Percentiles rank a stretch among this genome's conserved stretches.
These are phyloP conservation scores for Cheilosia variabilis DNA, from an alignment of 2,888 invertebrate genomes.

Conservation along the genomic window DNA sequence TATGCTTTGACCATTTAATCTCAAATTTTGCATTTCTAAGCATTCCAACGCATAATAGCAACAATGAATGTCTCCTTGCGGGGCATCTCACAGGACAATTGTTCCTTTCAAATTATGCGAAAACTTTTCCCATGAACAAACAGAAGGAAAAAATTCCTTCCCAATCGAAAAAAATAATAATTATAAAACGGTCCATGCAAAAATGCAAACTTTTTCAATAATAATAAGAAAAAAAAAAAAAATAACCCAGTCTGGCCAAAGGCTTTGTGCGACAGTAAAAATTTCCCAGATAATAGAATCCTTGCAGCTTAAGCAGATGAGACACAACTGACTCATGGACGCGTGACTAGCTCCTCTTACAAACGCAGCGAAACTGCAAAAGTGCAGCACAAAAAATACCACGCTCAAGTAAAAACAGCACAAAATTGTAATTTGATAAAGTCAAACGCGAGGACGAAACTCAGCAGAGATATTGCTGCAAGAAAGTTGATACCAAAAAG, in stretches of 20 bases:
- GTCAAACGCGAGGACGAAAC: conserved; percentile 31
- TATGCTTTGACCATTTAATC: too few species aligned
- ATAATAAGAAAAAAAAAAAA: conserved; percentile 43
- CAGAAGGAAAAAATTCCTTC: neutral
- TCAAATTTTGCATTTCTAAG: too few species aligned
- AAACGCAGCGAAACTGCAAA: conserved; percentile 17
- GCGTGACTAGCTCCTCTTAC: neutral
- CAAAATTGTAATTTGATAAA: conserved; percentile 66
- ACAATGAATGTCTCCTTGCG: too few species aligned
- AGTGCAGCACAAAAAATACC: conserved; percentile 29
- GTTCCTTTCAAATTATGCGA: conserved; percentile 31
- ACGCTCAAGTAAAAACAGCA: conserved; percentile 33
- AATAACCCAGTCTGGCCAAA: conserved; percentile 15
- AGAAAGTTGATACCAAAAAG: conserved; percentile 41
- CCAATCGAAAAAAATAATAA: conserved; percentile 20
- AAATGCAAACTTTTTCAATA: conserved; percentile 60
- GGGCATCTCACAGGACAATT: conserved; percentile 23
- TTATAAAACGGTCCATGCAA: conserved; percentile 9
- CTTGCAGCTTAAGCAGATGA: conserved; percentile 59
- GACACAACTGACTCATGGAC: conserved; percentile 40
- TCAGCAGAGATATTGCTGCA: conserved; percentile 30
- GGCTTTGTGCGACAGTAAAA: conserved; percentile 43
- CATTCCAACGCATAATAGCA: too few species aligned
- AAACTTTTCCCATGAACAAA: conserved; percentile 38
- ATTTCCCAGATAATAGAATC: conserved; percentile 64